Conservation (phyloP, 2,797 vertebrate genomes). For the Argyrosomus regius region DNA sequence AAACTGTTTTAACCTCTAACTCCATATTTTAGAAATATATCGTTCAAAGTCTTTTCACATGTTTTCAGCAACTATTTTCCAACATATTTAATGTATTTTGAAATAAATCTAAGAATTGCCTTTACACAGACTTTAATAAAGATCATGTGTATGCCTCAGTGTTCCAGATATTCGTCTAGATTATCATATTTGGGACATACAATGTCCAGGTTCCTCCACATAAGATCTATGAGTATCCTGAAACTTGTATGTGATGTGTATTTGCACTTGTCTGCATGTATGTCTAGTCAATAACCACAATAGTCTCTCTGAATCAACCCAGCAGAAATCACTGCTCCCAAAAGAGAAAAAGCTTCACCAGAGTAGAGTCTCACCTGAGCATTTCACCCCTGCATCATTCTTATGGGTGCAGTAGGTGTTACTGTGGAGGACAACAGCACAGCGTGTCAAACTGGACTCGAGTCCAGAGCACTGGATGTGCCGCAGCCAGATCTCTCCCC, state of each 20-base stretch:
- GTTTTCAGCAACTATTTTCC: no score
- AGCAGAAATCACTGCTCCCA: not conserved
- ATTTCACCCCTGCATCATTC: conserved; percentile 82
- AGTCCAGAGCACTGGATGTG: conserved; percentile 82
- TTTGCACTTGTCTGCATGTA: not conserved
- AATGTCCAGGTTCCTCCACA: not conserved
- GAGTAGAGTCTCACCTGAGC: conserved; percentile 78
- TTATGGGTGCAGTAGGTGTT: conserved; percentile 76
- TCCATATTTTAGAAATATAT: no score
- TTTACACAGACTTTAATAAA: no score
- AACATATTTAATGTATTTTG: no score
- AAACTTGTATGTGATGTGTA: not conserved
- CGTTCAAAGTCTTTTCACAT: no score
- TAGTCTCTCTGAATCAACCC: conserved; percentile 28
- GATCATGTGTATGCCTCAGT: not conserved
- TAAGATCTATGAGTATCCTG: not conserved
- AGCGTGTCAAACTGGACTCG: conserved; percentile 79
- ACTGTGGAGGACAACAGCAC: conserved; percentile 68
- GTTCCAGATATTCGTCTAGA: not conserved
- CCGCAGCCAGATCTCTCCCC: conserved; percentile 76
- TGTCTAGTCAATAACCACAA: not conserved
- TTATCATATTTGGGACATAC: not conserved
- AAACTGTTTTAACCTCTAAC: no score
- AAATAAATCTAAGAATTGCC: no score
- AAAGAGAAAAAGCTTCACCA: not conserved